Conservation (phyloP, 2,113 vertebrate genomes). For the Nannospalax galili region DNA sequence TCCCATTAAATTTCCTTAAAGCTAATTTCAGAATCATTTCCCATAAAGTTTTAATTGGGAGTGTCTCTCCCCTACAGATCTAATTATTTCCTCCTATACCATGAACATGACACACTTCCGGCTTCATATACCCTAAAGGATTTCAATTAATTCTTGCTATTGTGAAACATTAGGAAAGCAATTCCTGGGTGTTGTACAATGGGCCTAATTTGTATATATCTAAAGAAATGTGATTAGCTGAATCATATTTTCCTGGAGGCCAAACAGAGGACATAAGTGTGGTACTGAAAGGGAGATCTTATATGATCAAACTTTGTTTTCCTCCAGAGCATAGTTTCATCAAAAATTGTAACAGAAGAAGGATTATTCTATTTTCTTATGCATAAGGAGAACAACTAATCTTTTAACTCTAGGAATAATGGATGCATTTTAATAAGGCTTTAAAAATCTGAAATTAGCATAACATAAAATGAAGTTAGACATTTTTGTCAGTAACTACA, state of each 20-base stretch:
- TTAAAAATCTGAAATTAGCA: constrained; percentile 65
- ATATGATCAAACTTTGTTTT: constrained; percentile 77
- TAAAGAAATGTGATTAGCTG: constrained; percentile 72
- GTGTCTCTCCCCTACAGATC: constrained; percentile 72
- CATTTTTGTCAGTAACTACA: constrained; percentile 61
- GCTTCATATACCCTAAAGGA: constrained; percentile 72
- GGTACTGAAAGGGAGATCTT: constrained; percentile 77
- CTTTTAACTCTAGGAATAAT: constrained; percentile 74
- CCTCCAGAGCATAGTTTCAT: constrained; percentile 57
- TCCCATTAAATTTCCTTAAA: constrained; percentile 75
- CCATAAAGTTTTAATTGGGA: constrained; percentile 76
- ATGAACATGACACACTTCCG: constrained; percentile 70
- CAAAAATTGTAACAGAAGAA: constrained; percentile 59
- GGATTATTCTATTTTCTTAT: constrained; percentile 60
- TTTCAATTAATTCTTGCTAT: constrained; percentile 78
- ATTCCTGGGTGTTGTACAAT: constrained; percentile 74
- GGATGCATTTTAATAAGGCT: constrained; percentile 72
- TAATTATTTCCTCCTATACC: constrained; percentile 66
- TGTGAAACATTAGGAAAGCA: constrained; percentile 75
- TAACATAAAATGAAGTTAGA: constrained; percentile 66
- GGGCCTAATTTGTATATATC: constrained; percentile 75
- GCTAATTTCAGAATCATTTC: constrained; percentile 79
- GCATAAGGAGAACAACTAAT: constrained; percentile 46
- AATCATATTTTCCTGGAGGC: constrained; percentile 78
- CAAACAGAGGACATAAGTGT: constrained; percentile 77